These are phyloP conservation scores for Echinometra lucunter DNA, from an alignment of 53 echinoderm and acorn worm species.

Conservation along the genomic window DNA sequence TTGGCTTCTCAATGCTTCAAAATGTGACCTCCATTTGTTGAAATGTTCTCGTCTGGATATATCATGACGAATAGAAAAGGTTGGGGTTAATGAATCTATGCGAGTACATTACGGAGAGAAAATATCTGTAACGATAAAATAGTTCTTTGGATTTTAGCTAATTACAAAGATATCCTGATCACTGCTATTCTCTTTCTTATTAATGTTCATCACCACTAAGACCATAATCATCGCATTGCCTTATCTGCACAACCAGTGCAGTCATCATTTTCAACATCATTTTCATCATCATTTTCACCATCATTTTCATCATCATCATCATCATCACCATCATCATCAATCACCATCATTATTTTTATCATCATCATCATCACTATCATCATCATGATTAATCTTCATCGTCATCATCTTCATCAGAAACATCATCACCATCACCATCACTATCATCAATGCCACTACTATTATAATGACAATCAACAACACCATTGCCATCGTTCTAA, in stretches of 20 bases:
- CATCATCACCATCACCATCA: slow-evolving; percentile 29
- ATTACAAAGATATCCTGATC: background rate
- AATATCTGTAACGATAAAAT: background rate
- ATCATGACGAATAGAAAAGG: background rate
- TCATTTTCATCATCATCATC: background rate
- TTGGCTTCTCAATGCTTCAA: background rate
- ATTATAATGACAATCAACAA: background rate
- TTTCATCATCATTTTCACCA: background rate
- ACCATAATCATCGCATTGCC: no score
- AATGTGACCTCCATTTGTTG: slow-evolving; percentile 26
- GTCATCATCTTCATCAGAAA: background rate
- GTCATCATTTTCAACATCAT: background rate
- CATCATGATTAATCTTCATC: background rate
- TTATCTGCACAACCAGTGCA: background rate
- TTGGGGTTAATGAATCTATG: background rate
- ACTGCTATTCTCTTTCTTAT: background rate
- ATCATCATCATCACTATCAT: slow-evolving; percentile 26
- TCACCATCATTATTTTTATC: background rate
- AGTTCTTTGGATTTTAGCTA: background rate
- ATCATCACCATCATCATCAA: slow-evolving; percentile 49
- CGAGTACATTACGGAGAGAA: no score
- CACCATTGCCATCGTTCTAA: background rate
- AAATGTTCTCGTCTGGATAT: slow-evolving; percentile 12
- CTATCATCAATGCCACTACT: background rate
- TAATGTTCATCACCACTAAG: background rate